Base-by-base conservation (phyloP, 2,797 vertebrate genomes). In the Simalia tracyae region DNA sequence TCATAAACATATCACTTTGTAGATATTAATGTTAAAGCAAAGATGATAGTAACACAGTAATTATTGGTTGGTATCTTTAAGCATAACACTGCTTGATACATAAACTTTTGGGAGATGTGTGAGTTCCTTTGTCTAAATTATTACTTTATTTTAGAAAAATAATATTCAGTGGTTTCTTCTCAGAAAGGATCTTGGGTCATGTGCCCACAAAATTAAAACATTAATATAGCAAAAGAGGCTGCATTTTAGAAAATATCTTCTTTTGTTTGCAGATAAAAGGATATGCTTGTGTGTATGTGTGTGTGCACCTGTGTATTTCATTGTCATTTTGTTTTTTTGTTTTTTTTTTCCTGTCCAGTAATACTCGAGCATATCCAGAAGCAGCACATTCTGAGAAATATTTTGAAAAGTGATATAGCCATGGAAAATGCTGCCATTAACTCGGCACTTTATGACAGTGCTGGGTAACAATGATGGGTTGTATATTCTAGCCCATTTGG, bases 21-120 rank as follows among this genome's bases (percentile, higher is more conserved):
- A 88, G 86, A 88, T 31, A 89, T 64, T 91, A 94, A 92, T 95
- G n/a, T 14, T 94, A 94, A 92, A 95, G 93, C 84, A 89, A 93
- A 92, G 91, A 91, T 95, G 68, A 91, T 61, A 88, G 61, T 93
- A 81, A 86, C 87, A 46, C 89, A 92, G 90, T 87, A 72, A 94
- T 85, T 93, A 90, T 89, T 88, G 89, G 59, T 89, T 94, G 42
- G 46, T 6, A 81, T 11, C 31, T 15, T 92, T 93, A 86, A 86
- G 46, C 89, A 87, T 93, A 84, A 89, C 46, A 36, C 26, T 92
- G n/a, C 54, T 42, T 24, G 19, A 81, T 81, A 46, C 72, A 46
- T 81, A 81, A 81, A 81, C 72, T 81, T 81, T 4, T 24, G 46
- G 19, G 36, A 81, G 72, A 81, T 81, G 72, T 36, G 19, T 46